Evolutionary conservation across 2,888 invertebrate species (phyloP).

Genomic region (Pollenia angustigena): DNA sequence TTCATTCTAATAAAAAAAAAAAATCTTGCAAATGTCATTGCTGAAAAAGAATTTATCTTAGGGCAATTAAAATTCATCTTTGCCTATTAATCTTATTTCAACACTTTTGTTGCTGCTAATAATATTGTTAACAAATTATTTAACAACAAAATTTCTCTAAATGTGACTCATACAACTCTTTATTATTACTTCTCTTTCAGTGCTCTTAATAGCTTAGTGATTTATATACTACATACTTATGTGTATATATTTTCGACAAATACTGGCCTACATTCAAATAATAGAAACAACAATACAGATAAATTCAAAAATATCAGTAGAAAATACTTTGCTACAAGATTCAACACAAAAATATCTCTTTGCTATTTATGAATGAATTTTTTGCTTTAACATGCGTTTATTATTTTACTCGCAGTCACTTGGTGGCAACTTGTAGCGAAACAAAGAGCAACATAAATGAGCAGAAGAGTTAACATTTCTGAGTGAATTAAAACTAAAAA

Average conservation of each 20-base stretch:
- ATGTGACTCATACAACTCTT: conserved; percentile 54
- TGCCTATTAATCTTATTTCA: neutral
- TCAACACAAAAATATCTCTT: neutral
- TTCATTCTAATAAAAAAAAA: too few relatives aligned
- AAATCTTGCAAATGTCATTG: too few relatives aligned
- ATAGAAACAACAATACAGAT: conserved; percentile 41
- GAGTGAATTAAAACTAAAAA: conserved; percentile 26
- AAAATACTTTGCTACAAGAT: neutral
- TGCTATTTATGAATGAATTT: conserved; percentile 61
- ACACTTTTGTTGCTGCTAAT: conserved; percentile 6
- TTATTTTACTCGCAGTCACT: conserved; percentile 1
- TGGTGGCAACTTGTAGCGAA: neutral
- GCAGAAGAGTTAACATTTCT: conserved; percentile 5
- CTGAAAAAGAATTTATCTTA: neutral
- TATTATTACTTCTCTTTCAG: neutral
- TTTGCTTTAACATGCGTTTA: conserved; percentile 4
- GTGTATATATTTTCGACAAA: neutral
- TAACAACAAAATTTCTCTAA: conserved; percentile 22
- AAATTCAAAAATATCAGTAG: neutral
- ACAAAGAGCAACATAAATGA: neutral
- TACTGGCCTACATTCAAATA: conserved; percentile 63
- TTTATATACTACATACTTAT: neutral
- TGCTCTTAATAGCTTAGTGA: neutral
- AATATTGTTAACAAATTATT: conserved; percentile 34
- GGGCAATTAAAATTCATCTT: neutral